These are phyloP conservation scores for Bucco capensis DNA, from an alignment of 2,113 vertebrate genomes.

Conservation along the genomic window DNA sequence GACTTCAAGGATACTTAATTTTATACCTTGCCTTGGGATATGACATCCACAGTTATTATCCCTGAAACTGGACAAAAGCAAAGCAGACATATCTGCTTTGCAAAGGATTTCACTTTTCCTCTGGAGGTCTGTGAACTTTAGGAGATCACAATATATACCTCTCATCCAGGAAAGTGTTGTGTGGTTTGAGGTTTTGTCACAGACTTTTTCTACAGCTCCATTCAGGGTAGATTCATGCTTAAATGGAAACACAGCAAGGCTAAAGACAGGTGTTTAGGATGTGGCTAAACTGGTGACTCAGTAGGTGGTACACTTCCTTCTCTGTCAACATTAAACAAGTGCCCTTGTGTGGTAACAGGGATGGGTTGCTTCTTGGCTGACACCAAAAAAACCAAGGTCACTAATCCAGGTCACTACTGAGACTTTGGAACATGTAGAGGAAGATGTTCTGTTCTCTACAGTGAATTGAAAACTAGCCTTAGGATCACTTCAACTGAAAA, in stretches of 20 bases:
- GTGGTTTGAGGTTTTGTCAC: slow-evolving; percentile 20
- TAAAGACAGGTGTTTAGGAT: slow-evolving; percentile 54
- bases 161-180: neutral
- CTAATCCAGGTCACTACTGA: neutral
- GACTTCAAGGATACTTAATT: neutral
- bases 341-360: slow-evolving; percentile 33
- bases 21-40: neutral
- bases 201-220: neutral
- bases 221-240: neutral
- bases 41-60: neutral
- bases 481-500: neutral
- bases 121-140: neutral
- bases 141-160: neutral
- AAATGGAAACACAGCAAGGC: slow-evolving; percentile 1
- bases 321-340: slow-evolving; percentile 1
- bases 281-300: slow-evolving; percentile 54
- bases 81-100: neutral
- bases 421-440: neutral
- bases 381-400: neutral
- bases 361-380: slow-evolving; percentile 25
- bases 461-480: neutral
- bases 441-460: neutral
- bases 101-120: neutral
- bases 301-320: slow-evolving; percentile 53
- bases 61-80: neutral